Base-by-base conservation (phyloP, 2,888 invertebrate species). In the Drosophila parthenogenetica region DNA sequence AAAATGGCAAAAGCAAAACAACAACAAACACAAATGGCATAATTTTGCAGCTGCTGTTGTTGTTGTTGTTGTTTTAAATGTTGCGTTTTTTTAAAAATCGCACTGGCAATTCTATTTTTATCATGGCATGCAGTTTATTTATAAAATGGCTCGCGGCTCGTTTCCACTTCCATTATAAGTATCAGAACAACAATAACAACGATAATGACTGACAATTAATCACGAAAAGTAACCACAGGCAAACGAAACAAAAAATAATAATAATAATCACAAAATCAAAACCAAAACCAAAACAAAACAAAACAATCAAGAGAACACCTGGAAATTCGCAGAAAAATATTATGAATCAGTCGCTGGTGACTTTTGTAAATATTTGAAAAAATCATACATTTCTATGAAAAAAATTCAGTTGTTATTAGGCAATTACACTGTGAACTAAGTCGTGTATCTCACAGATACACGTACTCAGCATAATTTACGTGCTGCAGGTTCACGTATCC, bases 101-200 rank as follows among this genome's bases (percentile, higher is more conserved):
- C 68, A 69, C 51, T 69, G 73, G 70, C 83, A 79, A 73, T 80
- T 79, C 87, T 86, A 86, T 83, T 88, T 88, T 79, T 82, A 84
- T 70, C 83, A 73, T 39, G 69, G 68, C 74, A 79, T 82, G 86
- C 87, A 84, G 87, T 83, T 84, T 88, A 88, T 84, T 88, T 86
- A 79, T 88, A 79, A 88, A 86, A 75, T 69, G 55, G 75, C 78
- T 77, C 46, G 77, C 85, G 75, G 87, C 79, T 81, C 82, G 79
- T 73, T 73, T 69, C 69, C 59, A 69, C 69, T 73, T 62, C 63
- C 79, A 86, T 77, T 79, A 79, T 68, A 39, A 55, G 62, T 57
- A 77, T 71, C 67, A 74, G 60, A 79, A 86, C 60, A 68, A 63
- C 73, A 75, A 77, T 58, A 58, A 19, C 58, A 67, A 39, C 40